Base-by-base conservation (phyloP, 2,888 invertebrate species). In the Aleiodes leptofemur region DNA sequence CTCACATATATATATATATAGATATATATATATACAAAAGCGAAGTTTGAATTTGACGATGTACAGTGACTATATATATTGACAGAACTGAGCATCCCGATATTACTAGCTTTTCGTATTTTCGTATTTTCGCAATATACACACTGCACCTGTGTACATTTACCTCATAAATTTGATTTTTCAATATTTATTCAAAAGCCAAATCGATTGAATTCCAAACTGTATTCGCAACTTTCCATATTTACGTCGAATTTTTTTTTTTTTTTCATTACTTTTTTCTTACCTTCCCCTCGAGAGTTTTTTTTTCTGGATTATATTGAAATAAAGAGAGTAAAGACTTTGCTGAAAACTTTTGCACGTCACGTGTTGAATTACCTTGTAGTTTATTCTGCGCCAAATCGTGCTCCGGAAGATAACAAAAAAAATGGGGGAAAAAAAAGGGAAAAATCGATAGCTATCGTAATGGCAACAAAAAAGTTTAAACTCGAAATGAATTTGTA, bases 141-240 rank as follows among this genome's bases (percentile, higher is more conserved):
- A 23, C 64, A 43, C 4, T 23, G 43, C 64, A 64, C 16, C 64
- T 64, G 64, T 64, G 38, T 16, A 48, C 14, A 43, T 64, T 56
- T 23, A 48, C 43, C 8, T 14, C 43, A 64, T 48, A 48, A 48
- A 48, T 64, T 43, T 48, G 23, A 13, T 59, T 31, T 34, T n/a
- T 59, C 34, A 59, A 59, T 59, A 59, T 59, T 57, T 57, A 57
- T 57, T 57, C 31, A 57, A 34, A 57, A 57, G 34, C 43, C 8
- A 38, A 38, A 61, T 61, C 34, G 38, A n/a, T 13, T 14, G 38
- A 6, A 61, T n/a, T 14, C n/a, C 6, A 13, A 61, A 61, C 38
- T 61, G 14, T 23, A n/a, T 61, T 23, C 31, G 38, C 38, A 61
- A 14, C 34, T 61, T 61, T 61, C 31, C 34, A n/a, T 34, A 34